Evolutionary conservation across 2,113 vertebrate species (phyloP).

Genomic region (Planiliza haematocheilus): DNA sequence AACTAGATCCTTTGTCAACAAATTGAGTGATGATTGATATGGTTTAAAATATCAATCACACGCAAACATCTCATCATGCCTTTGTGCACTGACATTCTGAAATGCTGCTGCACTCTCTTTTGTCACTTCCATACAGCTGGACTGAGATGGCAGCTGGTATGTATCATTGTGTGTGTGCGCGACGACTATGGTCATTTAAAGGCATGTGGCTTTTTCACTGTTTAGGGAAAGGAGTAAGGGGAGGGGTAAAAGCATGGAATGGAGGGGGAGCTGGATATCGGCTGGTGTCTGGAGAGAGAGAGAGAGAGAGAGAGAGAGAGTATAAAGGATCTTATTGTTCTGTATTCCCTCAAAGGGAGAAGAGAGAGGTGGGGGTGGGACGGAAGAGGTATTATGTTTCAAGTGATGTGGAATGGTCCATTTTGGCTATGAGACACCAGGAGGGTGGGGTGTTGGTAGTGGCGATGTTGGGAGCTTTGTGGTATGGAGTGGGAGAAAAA

Average conservation of each 20-base stretch:
- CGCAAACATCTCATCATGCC: too few species aligned
- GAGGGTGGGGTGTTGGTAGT: slow-evolving; percentile 19
- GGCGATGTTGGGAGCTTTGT: slow-evolving; percentile 8
- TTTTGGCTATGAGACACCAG: slow-evolving; percentile 76
- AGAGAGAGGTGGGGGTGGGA: slow-evolving; percentile 33
- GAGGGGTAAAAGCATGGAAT: slow-evolving; percentile 12
- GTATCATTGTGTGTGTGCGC: slow-evolving; percentile 2
- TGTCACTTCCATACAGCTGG: not conserved
- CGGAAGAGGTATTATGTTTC: slow-evolving; percentile 73
- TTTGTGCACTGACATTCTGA: too few species aligned
- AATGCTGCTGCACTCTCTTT: not conserved
- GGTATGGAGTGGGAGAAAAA: not conserved
- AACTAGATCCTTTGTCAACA: too few species aligned
- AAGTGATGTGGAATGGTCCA: slow-evolving; percentile 72
- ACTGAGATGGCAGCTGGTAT: slow-evolving; percentile 5
- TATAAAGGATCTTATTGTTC: slow-evolving; percentile 75
- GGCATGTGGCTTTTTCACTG: not conserved
- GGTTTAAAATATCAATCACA: too few species aligned
- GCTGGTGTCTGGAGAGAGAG: slow-evolving; percentile 41
- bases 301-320: slow-evolving; percentile 24
- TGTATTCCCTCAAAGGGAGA: slow-evolving; percentile 58
- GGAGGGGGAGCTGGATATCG: not conserved
- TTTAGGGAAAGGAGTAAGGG: not conserved
- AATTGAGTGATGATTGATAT: too few species aligned
- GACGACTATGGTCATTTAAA: not conserved